These are phyloP conservation scores for Nineta flava DNA, from an alignment of 2,888 invertebrate genomes.

Conservation along the genomic window DNA sequence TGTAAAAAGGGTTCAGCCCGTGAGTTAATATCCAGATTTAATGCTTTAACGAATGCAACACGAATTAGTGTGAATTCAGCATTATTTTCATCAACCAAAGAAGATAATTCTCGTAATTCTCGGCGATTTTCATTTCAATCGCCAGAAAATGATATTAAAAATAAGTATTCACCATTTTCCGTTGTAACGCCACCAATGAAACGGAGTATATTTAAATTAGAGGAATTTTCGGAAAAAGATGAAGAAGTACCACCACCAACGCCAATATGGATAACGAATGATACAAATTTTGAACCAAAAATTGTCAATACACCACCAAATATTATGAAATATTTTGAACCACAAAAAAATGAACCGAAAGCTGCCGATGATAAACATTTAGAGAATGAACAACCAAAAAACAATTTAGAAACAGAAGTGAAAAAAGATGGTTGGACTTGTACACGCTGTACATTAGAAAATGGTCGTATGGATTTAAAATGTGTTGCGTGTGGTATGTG, in stretches of 20 bases:
- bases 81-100: constrained; percentile 25
- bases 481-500: constrained; percentile 42
- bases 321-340: constrained; percentile 5
- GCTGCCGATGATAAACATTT: background rate
- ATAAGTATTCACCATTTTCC: background rate
- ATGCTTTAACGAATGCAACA: constrained; percentile 40
- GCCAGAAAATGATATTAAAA: background rate
- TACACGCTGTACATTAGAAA: constrained; percentile 40
- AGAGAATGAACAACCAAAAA: background rate
- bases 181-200: constrained; percentile 7
- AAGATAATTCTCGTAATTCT: constrained; percentile 15
- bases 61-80: constrained; percentile 33
- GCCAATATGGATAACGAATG: background rate
- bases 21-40: constrained; percentile 45
- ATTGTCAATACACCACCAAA: background rate
- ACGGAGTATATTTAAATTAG: constrained; percentile 7
- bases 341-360: background rate
- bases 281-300: constrained; percentile 4
- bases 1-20: constrained; percentile 28
- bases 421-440: constrained; percentile 32
- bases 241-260: background rate
- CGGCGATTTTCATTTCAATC: constrained; percentile 4
- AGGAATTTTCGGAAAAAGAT: background rate
- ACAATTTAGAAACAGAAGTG: background rate
- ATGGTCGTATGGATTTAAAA: constrained; percentile 41